phyloP scores from a whole-genome alignment of 1,140 invertebrate species.

The Melanaphis sacchari region DNA sequence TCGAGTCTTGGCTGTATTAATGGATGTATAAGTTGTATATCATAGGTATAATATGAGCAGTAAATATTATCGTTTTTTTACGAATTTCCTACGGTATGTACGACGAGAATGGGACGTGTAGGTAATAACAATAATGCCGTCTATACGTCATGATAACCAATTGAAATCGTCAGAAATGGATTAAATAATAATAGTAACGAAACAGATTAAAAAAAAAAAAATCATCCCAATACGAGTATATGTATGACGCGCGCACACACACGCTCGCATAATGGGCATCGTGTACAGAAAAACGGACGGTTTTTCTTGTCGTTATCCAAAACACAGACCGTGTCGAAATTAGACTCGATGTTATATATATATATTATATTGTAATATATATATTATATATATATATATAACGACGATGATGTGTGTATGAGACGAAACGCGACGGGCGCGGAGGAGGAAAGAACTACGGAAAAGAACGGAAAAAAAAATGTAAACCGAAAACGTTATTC shows the following conservation, averaged over 20 bases:
- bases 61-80: not conserved
- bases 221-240: not conserved
- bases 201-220: constrained; percentile 16
- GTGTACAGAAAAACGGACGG: constrained; percentile 24
- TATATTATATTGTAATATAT: not conserved
- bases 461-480: constrained; percentile 28
- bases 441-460: not conserved
- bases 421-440: not conserved
- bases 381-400: not conserved
- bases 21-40: not conserved
- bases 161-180: constrained; percentile 3
- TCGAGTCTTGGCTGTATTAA: not conserved
- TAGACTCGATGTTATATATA: not conserved
- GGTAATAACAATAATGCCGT: not conserved
- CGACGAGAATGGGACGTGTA: not conserved
- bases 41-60: not conserved
- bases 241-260: not conserved
- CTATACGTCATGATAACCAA: not conserved
- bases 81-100: not conserved
- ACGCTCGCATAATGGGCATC: not conserved
- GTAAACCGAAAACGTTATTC: not conserved
- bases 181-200: constrained; percentile 10
- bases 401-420: not conserved
- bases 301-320: constrained; percentile 33
- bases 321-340: constrained; percentile 56